A percentile compares a stretch with the other conserved stretches of the same genome.
Evolutionary conservation across 1,140 invertebrate species (phyloP).

Genomic region (Drosophila elegans): DNA sequence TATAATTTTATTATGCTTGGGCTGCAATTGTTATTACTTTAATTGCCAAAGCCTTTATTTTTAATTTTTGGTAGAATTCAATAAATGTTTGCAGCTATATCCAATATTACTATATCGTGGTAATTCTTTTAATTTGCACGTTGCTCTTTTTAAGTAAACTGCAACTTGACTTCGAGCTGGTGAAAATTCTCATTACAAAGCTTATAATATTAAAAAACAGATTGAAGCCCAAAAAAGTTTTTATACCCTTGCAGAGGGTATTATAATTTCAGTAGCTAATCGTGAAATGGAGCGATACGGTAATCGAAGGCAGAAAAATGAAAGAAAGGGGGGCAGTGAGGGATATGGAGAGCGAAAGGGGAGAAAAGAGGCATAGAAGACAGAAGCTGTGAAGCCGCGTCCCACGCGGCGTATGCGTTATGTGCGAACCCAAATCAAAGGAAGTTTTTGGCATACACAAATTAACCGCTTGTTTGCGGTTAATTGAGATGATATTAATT

Average conservation of each 20-base stretch:
- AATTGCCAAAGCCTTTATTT: no score
- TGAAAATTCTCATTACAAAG: no score
- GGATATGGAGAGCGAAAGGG: not conserved
- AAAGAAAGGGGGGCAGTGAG: not conserved
- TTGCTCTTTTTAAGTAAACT: no score
- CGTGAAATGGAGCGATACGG: constrained; percentile 50
- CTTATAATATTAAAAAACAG: no score
- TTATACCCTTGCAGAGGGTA: no score
- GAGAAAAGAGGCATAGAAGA: not conserved
- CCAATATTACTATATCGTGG: no score
- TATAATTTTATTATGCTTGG: not conserved
- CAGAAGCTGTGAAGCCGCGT: not conserved
- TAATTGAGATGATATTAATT: constrained; percentile 83
- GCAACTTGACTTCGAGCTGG: no score
- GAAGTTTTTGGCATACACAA: constrained; percentile 57
- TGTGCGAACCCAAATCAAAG: constrained; percentile 46
- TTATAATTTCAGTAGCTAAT: constrained; percentile 21
- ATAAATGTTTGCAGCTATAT: no score
- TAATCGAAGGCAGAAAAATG: constrained; percentile 17
- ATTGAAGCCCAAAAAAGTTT: no score
- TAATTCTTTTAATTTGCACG: no score
- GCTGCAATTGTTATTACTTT: not conserved
- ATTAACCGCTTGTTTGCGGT: constrained; percentile 82
- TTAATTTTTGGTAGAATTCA: no score
- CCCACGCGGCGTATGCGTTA: constrained; percentile 54